Evolutionary conservation across 2,113 vertebrate genomes (phyloP).

Genomic region (Junco hyemalis): DNA sequence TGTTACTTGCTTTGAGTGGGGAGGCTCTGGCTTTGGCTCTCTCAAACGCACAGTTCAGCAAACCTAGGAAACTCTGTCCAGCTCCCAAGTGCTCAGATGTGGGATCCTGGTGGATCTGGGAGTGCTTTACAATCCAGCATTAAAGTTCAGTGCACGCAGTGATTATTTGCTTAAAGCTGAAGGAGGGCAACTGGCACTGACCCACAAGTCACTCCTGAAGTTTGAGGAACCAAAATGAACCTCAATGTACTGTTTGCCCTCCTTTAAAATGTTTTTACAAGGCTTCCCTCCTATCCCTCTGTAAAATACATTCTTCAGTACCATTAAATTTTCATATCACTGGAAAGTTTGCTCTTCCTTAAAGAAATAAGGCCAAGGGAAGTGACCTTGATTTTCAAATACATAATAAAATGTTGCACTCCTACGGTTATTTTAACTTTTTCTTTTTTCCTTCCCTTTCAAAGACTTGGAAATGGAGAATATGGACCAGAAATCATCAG

Average conservation of each 20-base stretch:
- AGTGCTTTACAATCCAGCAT: background rate
- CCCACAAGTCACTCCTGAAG: background rate
- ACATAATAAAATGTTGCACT: background rate
- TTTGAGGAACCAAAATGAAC: background rate
- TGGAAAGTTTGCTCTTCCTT: background rate
- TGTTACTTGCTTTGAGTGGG: background rate
- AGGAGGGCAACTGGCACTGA: background rate
- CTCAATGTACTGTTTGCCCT: background rate
- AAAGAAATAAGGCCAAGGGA: background rate
- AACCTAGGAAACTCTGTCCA: background rate
- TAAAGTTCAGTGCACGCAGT: fast-evolving
- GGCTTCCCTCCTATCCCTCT: background rate
- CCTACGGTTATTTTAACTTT: background rate
- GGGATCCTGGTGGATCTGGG: background rate
- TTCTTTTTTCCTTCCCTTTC: background rate
- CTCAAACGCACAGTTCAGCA: background rate
- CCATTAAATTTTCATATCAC: background rate
- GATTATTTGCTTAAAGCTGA: background rate
- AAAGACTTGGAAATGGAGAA: slow-evolving; percentile 78
- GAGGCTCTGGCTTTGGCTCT: background rate
- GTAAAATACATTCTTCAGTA: background rate
- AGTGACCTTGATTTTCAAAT: background rate
- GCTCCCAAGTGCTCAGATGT: background rate
- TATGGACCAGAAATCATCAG: slow-evolving; percentile 70
- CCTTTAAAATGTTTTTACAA: background rate